Evolutionary conservation across 2,888 invertebrate genomes (phyloP).

Genomic region (Microplitis manilae): DNA sequence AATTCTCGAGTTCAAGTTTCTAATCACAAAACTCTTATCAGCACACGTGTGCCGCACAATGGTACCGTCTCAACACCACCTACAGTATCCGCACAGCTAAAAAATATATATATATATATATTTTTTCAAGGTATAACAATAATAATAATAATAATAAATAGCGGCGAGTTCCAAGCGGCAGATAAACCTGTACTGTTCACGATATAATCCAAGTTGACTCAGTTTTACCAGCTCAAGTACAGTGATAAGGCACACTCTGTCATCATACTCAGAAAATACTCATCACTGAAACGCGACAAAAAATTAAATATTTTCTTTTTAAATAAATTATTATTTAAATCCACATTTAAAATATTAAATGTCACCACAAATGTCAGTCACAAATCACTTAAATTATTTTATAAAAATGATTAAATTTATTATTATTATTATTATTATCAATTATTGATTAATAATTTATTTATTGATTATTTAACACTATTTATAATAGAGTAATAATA

Average conservation of each 20-base stretch:
- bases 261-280: constrained; percentile 48
- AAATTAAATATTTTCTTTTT: neutral
- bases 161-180: constrained; percentile 52
- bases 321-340: neutral
- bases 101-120: constrained; percentile 35
- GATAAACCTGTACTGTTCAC: constrained; percentile 50
- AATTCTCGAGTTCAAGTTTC: constrained; percentile 16
- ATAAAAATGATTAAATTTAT: too few relatives aligned
- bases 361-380: too few relatives aligned
- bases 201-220: constrained; percentile 49
- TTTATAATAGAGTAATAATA: neutral
- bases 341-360: too few relatives aligned
- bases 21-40: constrained; percentile 46
- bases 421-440: too few relatives aligned
- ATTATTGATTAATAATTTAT: too few relatives aligned
- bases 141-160: constrained; percentile 10
- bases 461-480: constrained; percentile 9
- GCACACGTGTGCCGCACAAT: constrained; percentile 53
- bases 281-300: constrained; percentile 29
- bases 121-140: neutral
- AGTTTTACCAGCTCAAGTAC: constrained; percentile 41
- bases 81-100: constrained; percentile 30
- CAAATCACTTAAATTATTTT: too few relatives aligned
- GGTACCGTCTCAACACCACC: neutral
- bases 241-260: constrained; percentile 62